phyloP scores from a whole-genome alignment of 2,113 vertebrate genomes.

The Carassius gibelio region DNA sequence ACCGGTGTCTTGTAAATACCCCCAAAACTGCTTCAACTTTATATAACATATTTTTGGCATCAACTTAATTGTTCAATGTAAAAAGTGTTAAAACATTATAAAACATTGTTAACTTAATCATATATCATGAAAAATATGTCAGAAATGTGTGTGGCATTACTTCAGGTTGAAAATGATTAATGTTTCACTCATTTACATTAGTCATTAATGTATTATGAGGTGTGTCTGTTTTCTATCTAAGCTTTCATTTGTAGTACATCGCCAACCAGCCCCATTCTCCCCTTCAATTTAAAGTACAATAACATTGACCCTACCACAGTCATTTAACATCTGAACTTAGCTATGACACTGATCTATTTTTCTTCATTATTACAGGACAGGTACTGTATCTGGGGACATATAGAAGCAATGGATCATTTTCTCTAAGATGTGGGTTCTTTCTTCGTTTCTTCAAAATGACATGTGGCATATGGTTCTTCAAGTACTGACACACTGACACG shows the following conservation, averaged over 20 bases:
- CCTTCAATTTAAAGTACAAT: not conserved
- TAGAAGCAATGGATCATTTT: not conserved
- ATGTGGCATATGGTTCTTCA: conserved; percentile 4
- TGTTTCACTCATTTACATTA: not conserved
- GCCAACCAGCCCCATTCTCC: not conserved
- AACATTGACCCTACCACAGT: not conserved
- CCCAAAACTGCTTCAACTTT: no score
- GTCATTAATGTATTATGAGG: not conserved
- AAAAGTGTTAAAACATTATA: no score
- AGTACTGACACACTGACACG: not conserved
- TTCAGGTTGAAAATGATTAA: no score
- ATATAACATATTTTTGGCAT: no score
- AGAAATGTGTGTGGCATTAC: no score
- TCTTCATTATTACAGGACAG: conserved; percentile 1
- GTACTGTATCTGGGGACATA: not conserved
- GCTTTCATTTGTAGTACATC: not conserved
- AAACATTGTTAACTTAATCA: no score
- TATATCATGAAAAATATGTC: no score
- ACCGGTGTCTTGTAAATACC: no score
- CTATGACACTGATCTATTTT: not conserved
- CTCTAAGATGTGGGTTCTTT: not conserved
- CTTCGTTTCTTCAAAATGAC: not conserved
- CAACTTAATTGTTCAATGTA: no score
- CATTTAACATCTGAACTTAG: not conserved
- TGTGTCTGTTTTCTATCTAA: not conserved